A percentile compares a stretch with the other conserved stretches of the same genome.
Evolutionary conservation across 2,888 invertebrate genomes (phyloP).

Genomic region (Horisme vitalbata): DNA sequence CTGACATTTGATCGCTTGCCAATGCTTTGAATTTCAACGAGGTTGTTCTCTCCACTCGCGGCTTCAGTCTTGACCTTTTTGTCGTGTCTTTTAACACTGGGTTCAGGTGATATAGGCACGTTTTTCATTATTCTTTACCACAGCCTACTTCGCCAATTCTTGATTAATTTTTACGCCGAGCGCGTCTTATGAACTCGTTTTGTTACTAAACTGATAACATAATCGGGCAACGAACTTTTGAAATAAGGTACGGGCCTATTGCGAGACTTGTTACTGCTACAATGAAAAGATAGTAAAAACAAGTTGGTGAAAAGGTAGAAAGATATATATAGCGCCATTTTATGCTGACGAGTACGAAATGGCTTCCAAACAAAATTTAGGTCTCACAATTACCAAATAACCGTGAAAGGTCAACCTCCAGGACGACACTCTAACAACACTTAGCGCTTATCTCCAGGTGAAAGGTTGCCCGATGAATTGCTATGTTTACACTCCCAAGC

Average conservation of each 20-base stretch:
- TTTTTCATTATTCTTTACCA: neutral
- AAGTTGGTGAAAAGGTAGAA: conserved; percentile 4
- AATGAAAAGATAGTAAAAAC: conserved; percentile 14
- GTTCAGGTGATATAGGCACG: conserved; percentile 12
- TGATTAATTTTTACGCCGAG: conserved; percentile 62
- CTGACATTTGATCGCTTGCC: conserved; percentile 53
- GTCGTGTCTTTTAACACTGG: conserved; percentile 18
- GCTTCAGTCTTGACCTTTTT: conserved; percentile 11
- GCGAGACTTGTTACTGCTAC: conserved; percentile 42
- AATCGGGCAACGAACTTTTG: conserved; percentile 70
- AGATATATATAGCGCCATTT: neutral
- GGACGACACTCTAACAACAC: conserved; percentile 56
- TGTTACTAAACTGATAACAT: conserved; percentile 65
- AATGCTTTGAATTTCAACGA: conserved; percentile 37
- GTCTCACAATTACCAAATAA: conserved; percentile 35
- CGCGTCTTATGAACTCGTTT: conserved; percentile 46
- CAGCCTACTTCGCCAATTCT: conserved; percentile 42
- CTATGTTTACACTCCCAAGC: conserved; percentile 55
- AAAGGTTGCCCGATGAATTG: conserved; percentile 69
- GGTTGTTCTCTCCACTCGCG: conserved; percentile 17
- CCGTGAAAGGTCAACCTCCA: conserved; percentile 43
- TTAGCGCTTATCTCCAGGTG: conserved; percentile 68
- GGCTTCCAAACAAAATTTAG: neutral
- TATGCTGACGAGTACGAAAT: conserved; percentile 2
- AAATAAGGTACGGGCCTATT: conserved; percentile 36